A percentile compares a stretch with the other conserved stretches of the same genome.
Conservation (phyloP, 2,113 vertebrate species). For the Calidris pygmaea region DNA sequence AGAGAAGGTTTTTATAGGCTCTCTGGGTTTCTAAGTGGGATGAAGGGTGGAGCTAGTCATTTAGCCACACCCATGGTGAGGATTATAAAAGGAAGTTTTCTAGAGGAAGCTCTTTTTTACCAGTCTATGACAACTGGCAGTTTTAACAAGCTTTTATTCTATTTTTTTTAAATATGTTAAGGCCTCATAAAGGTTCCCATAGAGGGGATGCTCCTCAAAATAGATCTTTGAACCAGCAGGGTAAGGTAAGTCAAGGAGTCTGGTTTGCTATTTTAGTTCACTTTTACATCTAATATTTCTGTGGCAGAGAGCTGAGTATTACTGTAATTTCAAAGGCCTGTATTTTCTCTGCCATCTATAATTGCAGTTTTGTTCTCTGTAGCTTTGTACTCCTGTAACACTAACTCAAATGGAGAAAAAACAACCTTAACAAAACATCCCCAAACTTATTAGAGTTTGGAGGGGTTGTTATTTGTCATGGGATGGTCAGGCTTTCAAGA, state of each 20-base stretch:
- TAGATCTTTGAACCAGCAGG: not conserved
- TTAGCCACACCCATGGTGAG: slow-evolving; percentile 38
- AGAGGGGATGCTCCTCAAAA: not conserved
- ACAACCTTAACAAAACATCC: not conserved
- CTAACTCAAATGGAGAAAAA: not conserved
- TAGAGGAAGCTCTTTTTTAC: not conserved
- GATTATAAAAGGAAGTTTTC: slow-evolving; percentile 32
- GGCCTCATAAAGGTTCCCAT: not conserved
- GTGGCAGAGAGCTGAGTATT: not conserved
- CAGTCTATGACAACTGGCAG: not conserved
- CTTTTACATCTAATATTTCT: not conserved
- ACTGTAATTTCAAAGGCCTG: not conserved
- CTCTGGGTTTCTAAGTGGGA: slow-evolving; percentile 3
- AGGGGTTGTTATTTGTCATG: not conserved
- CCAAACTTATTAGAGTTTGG: not conserved
- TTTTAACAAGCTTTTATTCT: not conserved
- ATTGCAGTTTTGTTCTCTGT: not conserved
- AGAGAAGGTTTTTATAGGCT: not conserved
- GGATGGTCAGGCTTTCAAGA: not conserved
- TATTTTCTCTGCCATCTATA: not conserved
- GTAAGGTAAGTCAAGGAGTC: slow-evolving; percentile 42
- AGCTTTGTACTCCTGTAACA: not conserved
- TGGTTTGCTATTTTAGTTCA: not conserved
- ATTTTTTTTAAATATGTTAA: not conserved
- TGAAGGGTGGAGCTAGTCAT: slow-evolving; percentile 34